Conservation (phyloP, 2,113 vertebrate species). For the Apus apus region DNA sequence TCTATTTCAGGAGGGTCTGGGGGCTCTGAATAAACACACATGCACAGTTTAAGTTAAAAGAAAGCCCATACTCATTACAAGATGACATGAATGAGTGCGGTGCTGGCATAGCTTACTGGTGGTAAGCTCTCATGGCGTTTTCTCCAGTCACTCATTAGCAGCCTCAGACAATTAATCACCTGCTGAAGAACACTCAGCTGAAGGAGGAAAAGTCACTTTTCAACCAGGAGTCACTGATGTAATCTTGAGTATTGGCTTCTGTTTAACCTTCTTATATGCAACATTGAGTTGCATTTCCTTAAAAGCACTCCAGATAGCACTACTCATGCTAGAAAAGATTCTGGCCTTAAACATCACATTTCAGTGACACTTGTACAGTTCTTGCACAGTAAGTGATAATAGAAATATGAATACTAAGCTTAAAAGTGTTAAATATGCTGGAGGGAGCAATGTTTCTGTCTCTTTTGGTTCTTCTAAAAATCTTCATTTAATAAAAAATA, state of each 20-base stretch:
- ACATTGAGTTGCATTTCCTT: background rate
- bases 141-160: background rate
- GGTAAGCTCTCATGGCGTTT: background rate
- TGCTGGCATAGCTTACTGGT: background rate
- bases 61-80: fast-evolving
- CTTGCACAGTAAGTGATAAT: background rate
- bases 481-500: background rate
- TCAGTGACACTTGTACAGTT: background rate
- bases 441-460: background rate
- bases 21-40: conserved; percentile 80
- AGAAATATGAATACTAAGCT: background rate
- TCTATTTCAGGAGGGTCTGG: conserved; percentile 96
- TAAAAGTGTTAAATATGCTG: background rate
- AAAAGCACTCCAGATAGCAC: background rate
- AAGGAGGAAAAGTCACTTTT: background rate
- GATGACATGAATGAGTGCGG: fast-evolving
- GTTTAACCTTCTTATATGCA: background rate
- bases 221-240: background rate
- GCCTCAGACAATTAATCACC: background rate
- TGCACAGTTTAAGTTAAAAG: background rate
- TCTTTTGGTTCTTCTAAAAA: background rate
- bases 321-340: background rate
- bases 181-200: background rate
- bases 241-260: background rate
- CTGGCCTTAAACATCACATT: background rate